phyloP scores from a whole-genome alignment of 2,113 vertebrate genomes.

The Ursus arctos region DNA sequence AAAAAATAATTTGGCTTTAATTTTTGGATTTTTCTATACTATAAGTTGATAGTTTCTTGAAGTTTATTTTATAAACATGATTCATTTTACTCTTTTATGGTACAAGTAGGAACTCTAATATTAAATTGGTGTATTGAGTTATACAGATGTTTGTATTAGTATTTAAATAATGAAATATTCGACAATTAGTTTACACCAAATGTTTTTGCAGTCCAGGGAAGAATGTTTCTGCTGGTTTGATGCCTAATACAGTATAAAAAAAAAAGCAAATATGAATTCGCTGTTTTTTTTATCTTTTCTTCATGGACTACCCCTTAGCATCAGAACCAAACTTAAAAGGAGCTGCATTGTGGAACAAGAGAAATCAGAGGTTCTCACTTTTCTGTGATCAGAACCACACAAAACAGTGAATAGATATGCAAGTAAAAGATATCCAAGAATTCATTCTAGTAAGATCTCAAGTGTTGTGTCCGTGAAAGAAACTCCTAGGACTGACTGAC shows the following conservation, averaged over 20 bases:
- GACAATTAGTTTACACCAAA: slow-evolving; percentile 60
- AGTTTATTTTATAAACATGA: slow-evolving; percentile 78
- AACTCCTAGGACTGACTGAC: neutral
- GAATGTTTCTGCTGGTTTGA: slow-evolving; percentile 71
- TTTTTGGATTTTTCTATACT: slow-evolving; percentile 72
- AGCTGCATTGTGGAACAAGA: slow-evolving; percentile 68
- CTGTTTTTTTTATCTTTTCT: slow-evolving; percentile 61
- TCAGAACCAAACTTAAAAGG: slow-evolving; percentile 64
- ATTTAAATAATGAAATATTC: slow-evolving; percentile 82
- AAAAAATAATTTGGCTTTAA: slow-evolving; percentile 79
- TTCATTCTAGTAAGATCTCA: slow-evolving; percentile 56
- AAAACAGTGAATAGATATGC: neutral
- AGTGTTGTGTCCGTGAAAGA: neutral
- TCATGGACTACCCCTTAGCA: slow-evolving; percentile 34
- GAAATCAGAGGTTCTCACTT: slow-evolving; percentile 72
- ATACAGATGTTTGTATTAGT: slow-evolving; percentile 65
- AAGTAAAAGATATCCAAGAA: slow-evolving; percentile 51
- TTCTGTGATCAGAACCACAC: slow-evolving; percentile 47
- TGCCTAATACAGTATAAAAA: slow-evolving; percentile 63
- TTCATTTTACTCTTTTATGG: slow-evolving; percentile 81
- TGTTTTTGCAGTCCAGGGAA: slow-evolving; percentile 68
- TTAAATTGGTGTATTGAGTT: slow-evolving; percentile 73
- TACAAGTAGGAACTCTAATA: slow-evolving; percentile 74
- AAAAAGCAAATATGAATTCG: slow-evolving; percentile 62
- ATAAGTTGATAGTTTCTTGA: slow-evolving; percentile 83